phyloP scores from a whole-genome alignment of 2,888 invertebrate genomes.

The Pocota personata region DNA sequence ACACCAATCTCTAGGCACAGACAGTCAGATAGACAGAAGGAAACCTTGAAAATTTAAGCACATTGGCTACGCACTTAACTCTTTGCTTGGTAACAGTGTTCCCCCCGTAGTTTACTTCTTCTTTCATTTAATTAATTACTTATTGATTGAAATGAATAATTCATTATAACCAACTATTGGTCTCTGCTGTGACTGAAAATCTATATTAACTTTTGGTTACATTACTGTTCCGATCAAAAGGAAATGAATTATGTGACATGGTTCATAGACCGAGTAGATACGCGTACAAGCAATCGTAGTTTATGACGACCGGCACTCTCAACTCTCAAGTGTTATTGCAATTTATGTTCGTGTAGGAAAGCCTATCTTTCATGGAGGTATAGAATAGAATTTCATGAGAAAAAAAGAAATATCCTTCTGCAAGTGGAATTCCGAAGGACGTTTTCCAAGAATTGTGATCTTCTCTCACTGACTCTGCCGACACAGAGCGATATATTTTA shows the following conservation, averaged over 20 bases:
- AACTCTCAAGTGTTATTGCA: slow-evolving; percentile 22
- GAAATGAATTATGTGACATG: slow-evolving; percentile 73
- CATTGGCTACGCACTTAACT: slow-evolving; percentile 4
- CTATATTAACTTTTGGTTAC: slow-evolving; percentile 3
- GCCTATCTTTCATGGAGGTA: neutral
- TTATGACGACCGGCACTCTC: slow-evolving; percentile 9
- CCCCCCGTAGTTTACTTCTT: neutral
- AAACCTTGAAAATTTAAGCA: slow-evolving; percentile 37
- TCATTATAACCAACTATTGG: slow-evolving; percentile 24
- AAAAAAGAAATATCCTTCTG: slow-evolving; percentile 40
- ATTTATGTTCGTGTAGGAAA: neutral
- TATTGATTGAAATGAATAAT: slow-evolving; percentile 66
- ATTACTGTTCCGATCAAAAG: slow-evolving; percentile 42
- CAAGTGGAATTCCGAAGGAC: slow-evolving; percentile 39
- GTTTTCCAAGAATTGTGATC: slow-evolving; percentile 42
- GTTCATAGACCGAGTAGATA: slow-evolving; percentile 29
- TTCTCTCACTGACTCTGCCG: neutral
- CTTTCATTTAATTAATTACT: slow-evolving; percentile 56
- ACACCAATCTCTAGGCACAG: neutral
- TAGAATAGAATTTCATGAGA: slow-evolving; percentile 41
- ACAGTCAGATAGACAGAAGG: neutral
- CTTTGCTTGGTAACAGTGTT: neutral
- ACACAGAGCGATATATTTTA: slow-evolving; percentile 22
- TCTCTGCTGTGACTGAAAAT: neutral
- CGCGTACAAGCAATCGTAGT: neutral